Evolutionary conservation across 1,140 invertebrate species (phyloP).

Genomic region (Galleria mellonella): DNA sequence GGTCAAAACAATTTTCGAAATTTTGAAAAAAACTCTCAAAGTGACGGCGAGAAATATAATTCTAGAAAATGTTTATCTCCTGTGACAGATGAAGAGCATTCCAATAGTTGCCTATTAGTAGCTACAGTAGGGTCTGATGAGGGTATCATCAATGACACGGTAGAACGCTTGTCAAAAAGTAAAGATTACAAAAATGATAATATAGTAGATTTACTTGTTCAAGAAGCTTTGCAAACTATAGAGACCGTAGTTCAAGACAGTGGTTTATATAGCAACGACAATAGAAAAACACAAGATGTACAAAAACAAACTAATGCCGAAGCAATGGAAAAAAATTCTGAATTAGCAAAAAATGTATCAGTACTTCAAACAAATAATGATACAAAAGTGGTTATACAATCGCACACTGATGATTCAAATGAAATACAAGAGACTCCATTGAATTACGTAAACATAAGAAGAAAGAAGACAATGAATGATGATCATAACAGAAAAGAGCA

Average conservation of each 20-base stretch:
- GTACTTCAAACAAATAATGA: constrained; percentile 3
- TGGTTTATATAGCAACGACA: constrained; percentile 17
- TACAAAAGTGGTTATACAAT: too few species aligned
- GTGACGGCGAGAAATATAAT: constrained; percentile 11
- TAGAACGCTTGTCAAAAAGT: constrained; percentile 34
- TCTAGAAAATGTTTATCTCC: constrained; percentile 11
- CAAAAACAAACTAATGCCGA: constrained; percentile 9
- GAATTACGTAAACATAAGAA: constrained; percentile 18
- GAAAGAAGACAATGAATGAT: constrained; percentile 9
- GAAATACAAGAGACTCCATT: constrained; percentile 26
- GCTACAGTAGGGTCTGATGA: constrained; percentile 43
- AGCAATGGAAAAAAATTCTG: constrained; percentile 17
- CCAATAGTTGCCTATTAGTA: constrained; percentile 29
- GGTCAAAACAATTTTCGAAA: constrained; percentile 14
- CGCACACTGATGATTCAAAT: constrained; percentile 32
- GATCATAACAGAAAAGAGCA: neutral
- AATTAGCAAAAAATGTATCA: neutral
- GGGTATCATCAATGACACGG: constrained; percentile 38
- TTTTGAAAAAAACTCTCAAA: constrained; percentile 13
- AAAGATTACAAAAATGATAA: constrained; percentile 32
- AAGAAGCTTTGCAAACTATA: constrained; percentile 40
- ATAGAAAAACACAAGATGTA: constrained; percentile 11
- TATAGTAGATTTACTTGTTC: constrained; percentile 35
- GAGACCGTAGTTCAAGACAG: constrained; percentile 9
- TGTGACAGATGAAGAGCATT: constrained; percentile 18